Evolutionary conservation across 2,888 invertebrate genomes (phyloP).

Genomic region (Rhynchonema sp.): DNA sequence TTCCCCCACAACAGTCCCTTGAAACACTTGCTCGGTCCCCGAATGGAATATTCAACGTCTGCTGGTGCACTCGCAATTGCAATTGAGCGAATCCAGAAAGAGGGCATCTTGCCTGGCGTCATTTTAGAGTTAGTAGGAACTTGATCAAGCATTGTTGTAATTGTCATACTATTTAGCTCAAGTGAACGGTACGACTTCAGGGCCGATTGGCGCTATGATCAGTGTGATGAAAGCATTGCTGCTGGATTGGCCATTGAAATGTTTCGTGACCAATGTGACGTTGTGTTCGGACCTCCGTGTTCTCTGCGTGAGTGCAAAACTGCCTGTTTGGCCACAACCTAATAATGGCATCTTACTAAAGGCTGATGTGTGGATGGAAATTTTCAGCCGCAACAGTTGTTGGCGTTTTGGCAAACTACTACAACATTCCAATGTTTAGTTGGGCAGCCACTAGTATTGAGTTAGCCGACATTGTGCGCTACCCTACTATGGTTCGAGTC

Average conservation of each 20-base stretch:
- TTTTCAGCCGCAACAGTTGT: slow-evolving; percentile 12
- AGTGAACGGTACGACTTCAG: too few species aligned
- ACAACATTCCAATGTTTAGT: slow-evolving; percentile 12
- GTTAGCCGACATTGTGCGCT: slow-evolving; percentile 10
- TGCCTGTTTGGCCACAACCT: neutral
- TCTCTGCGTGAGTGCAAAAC: neutral
- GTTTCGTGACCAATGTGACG: neutral
- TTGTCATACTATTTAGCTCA: too few species aligned
- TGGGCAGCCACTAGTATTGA: slow-evolving; percentile 13
- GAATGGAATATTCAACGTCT: neutral
- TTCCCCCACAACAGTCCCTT: neutral
- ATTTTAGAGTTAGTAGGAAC: slow-evolving; percentile 7
- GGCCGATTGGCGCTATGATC: slow-evolving; percentile 5
- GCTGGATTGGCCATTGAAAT: slow-evolving; percentile 4
- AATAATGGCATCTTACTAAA: neutral
- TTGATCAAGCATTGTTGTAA: too few species aligned
- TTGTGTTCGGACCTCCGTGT: slow-evolving; percentile 3
- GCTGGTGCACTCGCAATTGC: slow-evolving; percentile 7
- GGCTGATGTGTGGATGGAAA: neutral
- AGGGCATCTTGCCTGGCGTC: slow-evolving; percentile 6
- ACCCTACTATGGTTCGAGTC: slow-evolving; percentile 9
- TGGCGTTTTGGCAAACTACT: slow-evolving; percentile 12
- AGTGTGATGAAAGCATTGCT: slow-evolving; percentile 8
- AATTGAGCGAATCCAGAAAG: slow-evolving; percentile 4
- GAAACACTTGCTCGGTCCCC: neutral